Percentiles rank a stretch among this genome's conserved stretches.
Conservation (phyloP, 2,888 invertebrate species). For the Anorthoa munda region DNA sequence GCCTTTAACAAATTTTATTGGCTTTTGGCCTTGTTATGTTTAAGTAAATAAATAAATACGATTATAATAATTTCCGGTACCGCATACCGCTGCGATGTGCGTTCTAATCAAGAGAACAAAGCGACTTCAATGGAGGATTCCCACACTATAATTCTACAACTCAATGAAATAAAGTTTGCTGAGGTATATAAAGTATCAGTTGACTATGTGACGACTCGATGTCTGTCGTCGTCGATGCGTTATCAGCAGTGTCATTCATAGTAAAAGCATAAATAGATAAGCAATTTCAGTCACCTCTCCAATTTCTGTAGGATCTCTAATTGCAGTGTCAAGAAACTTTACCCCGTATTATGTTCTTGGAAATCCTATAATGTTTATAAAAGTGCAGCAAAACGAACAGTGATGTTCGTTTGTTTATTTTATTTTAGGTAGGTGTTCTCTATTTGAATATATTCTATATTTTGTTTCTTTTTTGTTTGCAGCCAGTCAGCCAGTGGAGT, state of each 20-base stretch:
- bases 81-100: no score
- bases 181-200: constrained; percentile 17
- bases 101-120: no score
- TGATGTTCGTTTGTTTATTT: neutral
- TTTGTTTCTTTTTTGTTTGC: neutral
- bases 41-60: no score
- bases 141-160: neutral
- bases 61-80: no score
- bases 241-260: constrained; percentile 54
- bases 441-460: neutral
- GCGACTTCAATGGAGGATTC: neutral
- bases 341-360: constrained; percentile 23
- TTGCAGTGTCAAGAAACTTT: constrained; percentile 43
- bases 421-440: neutral
- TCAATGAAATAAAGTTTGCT: neutral
- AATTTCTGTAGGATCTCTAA: constrained; percentile 42
- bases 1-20: no score
- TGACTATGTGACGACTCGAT: constrained; percentile 43
- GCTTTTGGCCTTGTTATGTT: no score
- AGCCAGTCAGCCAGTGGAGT: no score
- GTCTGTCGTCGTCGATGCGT: constrained; percentile 39
- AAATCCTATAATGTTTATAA: constrained; percentile 21
- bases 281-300: constrained; percentile 32
- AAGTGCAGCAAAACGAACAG: neutral
- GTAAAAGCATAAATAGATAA: constrained; percentile 37